Evolutionary conservation across 2,797 vertebrate genomes (phyloP).

Genomic region (Acropternis orthonyx): DNA sequence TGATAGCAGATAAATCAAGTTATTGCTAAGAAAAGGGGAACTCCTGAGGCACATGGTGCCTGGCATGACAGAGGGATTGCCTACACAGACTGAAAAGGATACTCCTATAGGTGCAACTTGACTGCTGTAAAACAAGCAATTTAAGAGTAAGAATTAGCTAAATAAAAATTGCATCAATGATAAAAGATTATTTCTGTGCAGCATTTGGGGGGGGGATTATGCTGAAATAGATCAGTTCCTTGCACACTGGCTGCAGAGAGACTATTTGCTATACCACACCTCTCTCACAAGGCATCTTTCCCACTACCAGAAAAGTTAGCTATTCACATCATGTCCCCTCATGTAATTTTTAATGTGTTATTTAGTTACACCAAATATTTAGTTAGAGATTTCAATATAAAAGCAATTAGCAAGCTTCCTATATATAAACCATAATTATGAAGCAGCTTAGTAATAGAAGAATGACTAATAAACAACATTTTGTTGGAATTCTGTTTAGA

Average conservation of each 20-base stretch:
- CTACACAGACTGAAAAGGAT: neutral
- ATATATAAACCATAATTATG: slow-evolving; percentile 26
- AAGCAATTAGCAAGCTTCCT: slow-evolving; percentile 47
- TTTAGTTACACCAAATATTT: slow-evolving; percentile 41
- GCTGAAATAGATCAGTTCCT: neutral
- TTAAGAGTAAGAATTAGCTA: neutral
- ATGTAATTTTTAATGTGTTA: neutral
- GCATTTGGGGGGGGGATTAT: neutral
- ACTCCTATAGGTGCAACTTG: neutral
- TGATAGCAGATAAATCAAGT: neutral
- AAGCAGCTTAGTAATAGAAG: neutral
- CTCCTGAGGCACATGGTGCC: neutral
- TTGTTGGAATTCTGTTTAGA: slow-evolving; percentile 2
- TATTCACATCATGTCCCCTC: slow-evolving; percentile 7
- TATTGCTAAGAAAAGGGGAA: neutral
- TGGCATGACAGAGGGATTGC: neutral
- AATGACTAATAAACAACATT: slow-evolving; percentile 31
- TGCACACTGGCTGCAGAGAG: neutral
- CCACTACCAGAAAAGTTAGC: neutral
- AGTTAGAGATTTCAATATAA: slow-evolving; percentile 50
- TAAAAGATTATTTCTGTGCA: neutral
- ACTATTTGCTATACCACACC: neutral
- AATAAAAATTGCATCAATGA: neutral
- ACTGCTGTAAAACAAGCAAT: neutral
- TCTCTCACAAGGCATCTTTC: neutral